Percentiles rank a stretch among this genome's conserved stretches.
These are phyloP conservation scores for Puntigrus tetrazona DNA, from an alignment of 2,113 vertebrate species.

Conservation along the genomic window DNA sequence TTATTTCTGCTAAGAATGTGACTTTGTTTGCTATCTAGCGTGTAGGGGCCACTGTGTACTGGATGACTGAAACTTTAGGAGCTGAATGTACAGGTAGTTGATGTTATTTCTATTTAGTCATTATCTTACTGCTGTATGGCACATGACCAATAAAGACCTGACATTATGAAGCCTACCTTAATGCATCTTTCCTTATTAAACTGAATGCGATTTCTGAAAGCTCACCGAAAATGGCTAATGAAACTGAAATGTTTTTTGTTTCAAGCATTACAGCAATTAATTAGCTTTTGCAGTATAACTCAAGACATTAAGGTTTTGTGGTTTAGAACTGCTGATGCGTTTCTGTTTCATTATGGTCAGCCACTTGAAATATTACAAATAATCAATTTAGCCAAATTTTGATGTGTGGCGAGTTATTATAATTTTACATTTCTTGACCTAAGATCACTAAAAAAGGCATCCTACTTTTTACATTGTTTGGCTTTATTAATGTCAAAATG, in stretches of 20 bases:
- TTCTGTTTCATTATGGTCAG: background rate
- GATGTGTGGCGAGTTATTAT: background rate
- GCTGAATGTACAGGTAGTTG: constrained; percentile 77
- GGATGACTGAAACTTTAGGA: constrained; percentile 60
- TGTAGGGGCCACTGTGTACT: constrained; percentile 55
- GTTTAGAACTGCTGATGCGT: background rate
- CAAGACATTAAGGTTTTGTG: background rate
- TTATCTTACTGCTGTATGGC: constrained; percentile 70
- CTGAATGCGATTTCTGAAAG: background rate
- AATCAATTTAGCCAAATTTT: background rate
- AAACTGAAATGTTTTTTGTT: background rate
- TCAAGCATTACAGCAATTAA: background rate
- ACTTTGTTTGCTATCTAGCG: constrained; percentile 60
- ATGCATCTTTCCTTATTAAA: constrained; percentile 44
- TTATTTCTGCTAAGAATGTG: constrained; percentile 67
- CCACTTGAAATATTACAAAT: background rate
- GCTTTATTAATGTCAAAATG: background rate
- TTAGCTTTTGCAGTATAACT: background rate
- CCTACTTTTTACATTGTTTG: too few species aligned
- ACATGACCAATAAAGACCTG: constrained; percentile 77
- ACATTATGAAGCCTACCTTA: constrained; percentile 58
- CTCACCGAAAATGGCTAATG: background rate
- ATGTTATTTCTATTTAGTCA: constrained; percentile 67
- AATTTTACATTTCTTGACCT: background rate
- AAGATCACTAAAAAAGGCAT: background rate